Base-by-base conservation (phyloP, 2,113 vertebrate species). In the Gallinago media region DNA sequence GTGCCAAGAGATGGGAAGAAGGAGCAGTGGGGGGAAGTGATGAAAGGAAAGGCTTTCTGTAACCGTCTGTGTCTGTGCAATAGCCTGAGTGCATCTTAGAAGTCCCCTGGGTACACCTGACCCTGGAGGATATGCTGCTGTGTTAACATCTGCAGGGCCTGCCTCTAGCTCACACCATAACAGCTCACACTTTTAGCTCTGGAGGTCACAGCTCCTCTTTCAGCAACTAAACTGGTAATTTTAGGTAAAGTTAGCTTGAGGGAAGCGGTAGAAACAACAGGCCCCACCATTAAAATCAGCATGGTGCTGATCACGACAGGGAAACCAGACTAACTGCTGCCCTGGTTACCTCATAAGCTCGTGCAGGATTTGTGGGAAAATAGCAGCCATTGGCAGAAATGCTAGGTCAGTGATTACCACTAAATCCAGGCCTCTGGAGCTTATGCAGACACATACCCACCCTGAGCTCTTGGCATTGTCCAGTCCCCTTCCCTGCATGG, bases 401-500 rank as follows among this genome's bases (percentile, higher is more conserved):
- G 36, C 71, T 21, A 44, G 40, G 67, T 21, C 83, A 73, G 72
- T 9, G 50, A 50, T 29, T 15, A 8, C 3, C 50, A 29, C 4
- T 26, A 16, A 72, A 68, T 7, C 3, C 77, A 62, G 52, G 46
- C 56, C 56, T 32, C 5, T 4, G 3, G 59, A 75, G 56, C 38
- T 91, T 1, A 25, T 13, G 16, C 15, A 56, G 65, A 5, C 59
- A 11, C 31, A 38, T 2, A 31, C 15, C 31, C 3, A 1, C 34
- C 16, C 55, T 27, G 62, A 88, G 32, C 79, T 34, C 55, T 12
- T 46, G 32, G 84, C 40, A 7, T 16, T 67, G 42, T 1, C 2
- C 6, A 1, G 9, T 52, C 13, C 62, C 58, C 16, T 76, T 59
- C 32, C 38, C n/a, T 26, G 11, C 21, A 4, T 0, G 0, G 12